Evolutionary conservation across 2,113 vertebrate genomes (phyloP), one percentile per base, ranked within the genome.

Genomic region (Phyllostomus discolor): DNA sequence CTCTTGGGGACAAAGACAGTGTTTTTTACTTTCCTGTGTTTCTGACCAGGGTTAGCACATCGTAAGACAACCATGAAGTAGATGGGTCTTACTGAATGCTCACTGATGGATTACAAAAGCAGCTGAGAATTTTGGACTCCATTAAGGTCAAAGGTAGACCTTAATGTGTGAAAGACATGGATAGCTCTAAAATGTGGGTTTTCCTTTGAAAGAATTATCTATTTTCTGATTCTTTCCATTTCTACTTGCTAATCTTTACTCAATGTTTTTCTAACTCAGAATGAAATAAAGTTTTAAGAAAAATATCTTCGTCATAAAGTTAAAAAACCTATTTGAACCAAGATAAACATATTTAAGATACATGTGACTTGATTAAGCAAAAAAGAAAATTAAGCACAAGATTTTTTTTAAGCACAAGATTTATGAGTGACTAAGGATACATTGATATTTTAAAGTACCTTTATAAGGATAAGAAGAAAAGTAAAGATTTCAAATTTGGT

Each of bases 261-360:
- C 59, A 72, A 14, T 59, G 48, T 59, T 9, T 87, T 87, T 73
- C 62, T 76, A 79, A 80, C 78, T 80, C 41, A 75, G 19, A 59
- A 72, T 66, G 28, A 41, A 85, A 64, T 43, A 17, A 75, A 70
- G 83, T 84, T 67, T 90, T 80, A 50, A 83, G 62, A 83, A 93
- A 96, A 82, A 57, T 52, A 69, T 57, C 48, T 96, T 92, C 38
- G 43, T 35, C 4, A 67, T 20, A 93, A 91, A 82, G 9, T 9
- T 28, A 41, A 86, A 28, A 91, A 41, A 67, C 5, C 2, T 48
- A 84, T 50, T 86, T 72, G 31, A 94, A 92, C 52, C 17, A 80
- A 96, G 66, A 20, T 79, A 57, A 76, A 80, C 22, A 57, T 35
- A 92, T 66, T 89, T 95, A 94, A 88, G 31, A 84, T 33, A 70